phyloP scores from a whole-genome alignment of 2,113 vertebrate species.

The Callorhinus ursinus region DNA sequence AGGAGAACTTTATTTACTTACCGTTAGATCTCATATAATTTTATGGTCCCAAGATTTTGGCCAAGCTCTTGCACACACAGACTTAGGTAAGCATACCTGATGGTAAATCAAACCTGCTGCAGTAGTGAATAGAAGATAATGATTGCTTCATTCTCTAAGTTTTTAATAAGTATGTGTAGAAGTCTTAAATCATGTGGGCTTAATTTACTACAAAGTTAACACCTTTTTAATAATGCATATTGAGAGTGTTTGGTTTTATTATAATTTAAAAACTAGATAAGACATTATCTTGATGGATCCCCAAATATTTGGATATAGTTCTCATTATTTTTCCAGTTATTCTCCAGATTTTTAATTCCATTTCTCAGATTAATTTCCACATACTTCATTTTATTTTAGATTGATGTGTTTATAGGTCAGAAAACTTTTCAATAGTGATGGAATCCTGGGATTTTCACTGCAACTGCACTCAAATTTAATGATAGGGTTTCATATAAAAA shows the following conservation, averaged over 20 bases:
- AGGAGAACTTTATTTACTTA: not conserved
- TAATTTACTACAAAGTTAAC: not conserved
- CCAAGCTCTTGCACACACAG: not conserved
- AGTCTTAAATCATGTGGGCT: not conserved
- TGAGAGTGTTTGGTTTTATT: not conserved
- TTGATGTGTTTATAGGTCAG: not conserved
- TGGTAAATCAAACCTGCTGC: not conserved
- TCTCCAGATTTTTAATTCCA: not conserved
- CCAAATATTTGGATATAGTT: not conserved
- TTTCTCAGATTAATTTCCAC: not conserved
- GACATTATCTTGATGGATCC: not conserved
- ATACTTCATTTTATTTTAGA: slow-evolving; percentile 3
- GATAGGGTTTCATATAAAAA: slow-evolving; percentile 27
- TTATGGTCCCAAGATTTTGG: not conserved
- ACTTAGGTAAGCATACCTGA: not conserved
- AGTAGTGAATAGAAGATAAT: not conserved
- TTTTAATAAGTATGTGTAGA: not conserved
- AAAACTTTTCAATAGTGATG: not conserved
- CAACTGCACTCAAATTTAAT: not conserved
- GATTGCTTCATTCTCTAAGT: not conserved
- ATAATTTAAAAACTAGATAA: not conserved
- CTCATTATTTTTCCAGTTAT: not conserved
- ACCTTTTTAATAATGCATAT: not conserved
- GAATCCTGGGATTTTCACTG: slow-evolving; percentile 11
- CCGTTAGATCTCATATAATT: not conserved